Conservation (phyloP, 2,888 invertebrate species). For the Epinotia bilunana region DNA sequence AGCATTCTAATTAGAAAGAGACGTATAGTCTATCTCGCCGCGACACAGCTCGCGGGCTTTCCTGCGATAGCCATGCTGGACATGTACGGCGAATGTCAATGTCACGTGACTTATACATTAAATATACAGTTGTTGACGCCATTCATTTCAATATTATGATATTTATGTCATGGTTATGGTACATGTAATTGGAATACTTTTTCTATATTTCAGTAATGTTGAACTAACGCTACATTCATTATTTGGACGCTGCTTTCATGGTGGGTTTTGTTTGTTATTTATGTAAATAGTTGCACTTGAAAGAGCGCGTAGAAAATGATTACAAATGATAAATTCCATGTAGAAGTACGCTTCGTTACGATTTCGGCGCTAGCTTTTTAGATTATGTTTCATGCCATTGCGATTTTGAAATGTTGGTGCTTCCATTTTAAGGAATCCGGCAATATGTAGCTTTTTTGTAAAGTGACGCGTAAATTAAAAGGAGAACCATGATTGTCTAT, state of each 20-base stretch:
- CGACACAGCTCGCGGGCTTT: too few species aligned
- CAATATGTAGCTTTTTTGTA: conserved; percentile 45
- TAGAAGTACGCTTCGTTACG: conserved; percentile 45
- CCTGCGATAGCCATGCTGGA: too few species aligned
- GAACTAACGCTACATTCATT: conserved; percentile 60
- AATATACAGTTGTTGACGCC: too few species aligned
- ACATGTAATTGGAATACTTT: conserved; percentile 27
- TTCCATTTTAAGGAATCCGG: conserved; percentile 72
- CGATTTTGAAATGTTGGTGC: conserved; percentile 59
- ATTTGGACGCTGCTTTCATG: conserved; percentile 83
- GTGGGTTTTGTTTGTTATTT: conserved; percentile 66
- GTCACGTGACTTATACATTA: too few species aligned
- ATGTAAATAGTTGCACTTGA: conserved; percentile 76
- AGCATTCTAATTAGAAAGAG: too few species aligned
- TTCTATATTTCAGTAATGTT: conserved; percentile 41
- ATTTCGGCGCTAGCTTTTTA: conserved; percentile 67
- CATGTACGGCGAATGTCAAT: too few species aligned
- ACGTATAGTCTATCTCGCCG: too few species aligned
- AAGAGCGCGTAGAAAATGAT: conserved; percentile 85
- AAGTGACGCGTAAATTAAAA: conserved; percentile 46
- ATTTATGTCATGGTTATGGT: background rate
- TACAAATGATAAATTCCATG: conserved; percentile 79
- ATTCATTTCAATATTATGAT: too few species aligned
- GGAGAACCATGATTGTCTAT: conserved; percentile 31
- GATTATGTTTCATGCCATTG: conserved; percentile 49